Evolutionary conservation across 2,113 vertebrate genomes (phyloP), one percentile per base, ranked within the genome.

Genomic region (Amia ocellicauda): DNA sequence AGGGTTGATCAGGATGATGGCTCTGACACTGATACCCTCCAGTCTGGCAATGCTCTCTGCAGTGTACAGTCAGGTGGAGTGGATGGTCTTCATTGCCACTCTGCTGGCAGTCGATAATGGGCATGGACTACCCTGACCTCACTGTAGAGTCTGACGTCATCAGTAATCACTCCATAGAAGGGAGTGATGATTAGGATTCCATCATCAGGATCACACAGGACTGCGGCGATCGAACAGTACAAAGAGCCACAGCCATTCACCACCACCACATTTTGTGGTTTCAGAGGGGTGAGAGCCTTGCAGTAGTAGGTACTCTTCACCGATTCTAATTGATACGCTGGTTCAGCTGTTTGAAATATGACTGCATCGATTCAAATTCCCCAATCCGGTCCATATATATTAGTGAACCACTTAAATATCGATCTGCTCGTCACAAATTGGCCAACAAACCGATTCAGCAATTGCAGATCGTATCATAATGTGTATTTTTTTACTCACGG

Each of bases 221-320:
- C 93, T 0, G 92, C 92, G 63, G 94, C 91, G 69, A 99, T 74
- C 1, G 90, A 83, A 2, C 93, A 97, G 85, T 96, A 97, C 56
- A 97, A 69, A 45, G 97, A 97, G 9, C 90, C 83, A 60, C 94
- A 92, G 54, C 97, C 95, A n/a, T 99, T 99, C 79, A 94, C 86
- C 77, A 97, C 83, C 17, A 99, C 91, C 64, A 99, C 93, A 29
- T 93, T 93, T 69, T 95, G 86, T 16, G 92, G 80, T 71, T 88
- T 87, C 42, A 98, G 86, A 54, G 68, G 84, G 42, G 69, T 76
- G 14, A 91, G 88, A 36, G 90, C 80, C 57, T 84, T 80, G 79
- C 92, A 94, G 74, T 93, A 93, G 62, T 88, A 77, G 47, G 91
- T 90, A 77, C n/a, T n/a, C n/a, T n/a, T n/a, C n/a, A n/a, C n/a